Conservation (phyloP, 2,888 invertebrate species). For the Entomobrya proxima region DNA sequence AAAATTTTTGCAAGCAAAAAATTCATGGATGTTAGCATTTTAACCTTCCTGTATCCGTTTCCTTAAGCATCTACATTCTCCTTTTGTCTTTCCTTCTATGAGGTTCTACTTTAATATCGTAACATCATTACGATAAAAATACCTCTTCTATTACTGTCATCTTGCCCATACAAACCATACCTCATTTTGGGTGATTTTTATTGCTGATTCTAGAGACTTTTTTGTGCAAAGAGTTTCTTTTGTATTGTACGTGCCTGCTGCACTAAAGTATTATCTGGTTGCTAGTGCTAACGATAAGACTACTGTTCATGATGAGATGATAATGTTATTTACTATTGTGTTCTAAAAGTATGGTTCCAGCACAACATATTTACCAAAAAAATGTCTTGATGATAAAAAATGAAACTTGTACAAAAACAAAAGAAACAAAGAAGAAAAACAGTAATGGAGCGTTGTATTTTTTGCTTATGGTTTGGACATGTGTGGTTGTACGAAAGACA, state of each 20-base stretch:
- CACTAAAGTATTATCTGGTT: not conserved
- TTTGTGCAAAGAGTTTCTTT: not conserved
- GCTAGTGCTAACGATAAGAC: not conserved
- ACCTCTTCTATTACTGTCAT: constrained; percentile 53
- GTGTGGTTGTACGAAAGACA: not conserved
- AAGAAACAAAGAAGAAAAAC: not conserved
- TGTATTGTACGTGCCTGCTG: not conserved
- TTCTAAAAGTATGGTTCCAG: not conserved
- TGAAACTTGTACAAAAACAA: not conserved
- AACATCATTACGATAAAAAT: constrained; percentile 1
- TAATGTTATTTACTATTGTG: constrained; percentile 16
- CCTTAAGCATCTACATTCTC: not conserved
- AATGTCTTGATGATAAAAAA: not conserved
- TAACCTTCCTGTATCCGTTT: constrained; percentile 31
- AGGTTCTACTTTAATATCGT: not conserved
- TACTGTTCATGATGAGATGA: constrained; percentile 30
- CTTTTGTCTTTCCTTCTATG: not conserved
- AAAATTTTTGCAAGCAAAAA: constrained; percentile 15
- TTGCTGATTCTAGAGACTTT: constrained; percentile 35
- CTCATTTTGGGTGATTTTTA: constrained; percentile 57
- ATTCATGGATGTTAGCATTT: constrained; percentile 5
- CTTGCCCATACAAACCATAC: constrained; percentile 26
- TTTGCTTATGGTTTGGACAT: constrained; percentile 18
- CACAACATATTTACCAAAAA: not conserved
- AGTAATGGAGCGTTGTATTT: constrained; percentile 7